phyloP scores from a whole-genome alignment of 2,888 invertebrate species.

The Drosophila atripex region DNA sequence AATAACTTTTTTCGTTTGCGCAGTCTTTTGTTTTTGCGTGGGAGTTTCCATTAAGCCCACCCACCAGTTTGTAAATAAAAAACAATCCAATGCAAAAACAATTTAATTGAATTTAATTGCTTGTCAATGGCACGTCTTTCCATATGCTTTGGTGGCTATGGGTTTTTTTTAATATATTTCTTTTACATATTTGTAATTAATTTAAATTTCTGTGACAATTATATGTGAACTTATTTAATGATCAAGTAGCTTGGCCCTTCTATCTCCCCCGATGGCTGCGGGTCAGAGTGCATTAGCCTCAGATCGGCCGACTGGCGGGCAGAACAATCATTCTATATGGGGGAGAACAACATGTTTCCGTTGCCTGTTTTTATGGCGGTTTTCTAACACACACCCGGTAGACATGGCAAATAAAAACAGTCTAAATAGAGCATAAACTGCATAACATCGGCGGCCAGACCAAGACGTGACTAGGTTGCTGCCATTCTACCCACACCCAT shows the following conservation, averaged over 20 bases:
- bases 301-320: constrained; percentile 57
- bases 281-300: constrained; percentile 75
- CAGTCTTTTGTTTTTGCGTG: constrained; percentile 28
- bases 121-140: constrained; percentile 64
- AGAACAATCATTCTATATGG: constrained; percentile 34
- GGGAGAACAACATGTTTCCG: constrained; percentile 41
- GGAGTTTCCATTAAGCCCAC: constrained; percentile 19
- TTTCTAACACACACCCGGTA: constrained; percentile 63
- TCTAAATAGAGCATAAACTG: constrained; percentile 76
- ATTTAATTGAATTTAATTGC: constrained; percentile 74
- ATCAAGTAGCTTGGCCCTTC: not conserved
- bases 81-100: constrained; percentile 24
- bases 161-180: constrained; percentile 13
- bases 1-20: constrained; percentile 59
- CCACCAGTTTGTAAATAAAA: constrained; percentile 24
- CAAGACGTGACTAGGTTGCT: constrained; percentile 59
- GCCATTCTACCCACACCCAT: constrained; percentile 59
- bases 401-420: constrained; percentile 76
- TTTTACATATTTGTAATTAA: constrained; percentile 39
- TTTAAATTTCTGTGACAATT: constrained; percentile 37
- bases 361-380: constrained; percentile 53
- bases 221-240: constrained; percentile 43
- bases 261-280: not conserved
- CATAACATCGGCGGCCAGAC: constrained; percentile 48
- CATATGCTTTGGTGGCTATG: constrained; percentile 55